Conservation (phyloP, 2,113 vertebrate genomes). For the Mesoclemmys tuberculata region DNA sequence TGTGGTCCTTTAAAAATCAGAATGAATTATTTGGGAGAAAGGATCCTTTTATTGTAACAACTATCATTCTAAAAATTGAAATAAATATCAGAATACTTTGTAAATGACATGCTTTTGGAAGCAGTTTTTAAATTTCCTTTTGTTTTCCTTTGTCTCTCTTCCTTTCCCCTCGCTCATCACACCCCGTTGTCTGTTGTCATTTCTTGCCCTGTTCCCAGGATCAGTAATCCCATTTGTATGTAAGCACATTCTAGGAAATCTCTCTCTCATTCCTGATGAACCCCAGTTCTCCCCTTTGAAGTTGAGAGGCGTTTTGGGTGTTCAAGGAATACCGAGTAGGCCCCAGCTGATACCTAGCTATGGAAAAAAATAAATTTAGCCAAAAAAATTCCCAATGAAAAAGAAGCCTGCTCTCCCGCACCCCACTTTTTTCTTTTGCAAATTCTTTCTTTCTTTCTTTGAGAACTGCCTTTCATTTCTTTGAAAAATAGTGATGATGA, state of each 20-base stretch:
- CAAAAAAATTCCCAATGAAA: background rate
- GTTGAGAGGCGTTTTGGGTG: background rate
- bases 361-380: background rate
- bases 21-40: background rate
- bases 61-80: background rate
- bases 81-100: background rate
- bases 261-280: background rate
- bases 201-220: background rate
- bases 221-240: background rate
- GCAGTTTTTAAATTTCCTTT: background rate
- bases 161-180: background rate
- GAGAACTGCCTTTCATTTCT: constrained; percentile 52
- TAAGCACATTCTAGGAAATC: background rate
- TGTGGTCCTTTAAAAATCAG: background rate
- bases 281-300: background rate
- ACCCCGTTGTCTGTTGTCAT: rapidly evolving
- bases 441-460: background rate
- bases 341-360: background rate
- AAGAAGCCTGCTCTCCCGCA: background rate
- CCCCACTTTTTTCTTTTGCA: background rate
- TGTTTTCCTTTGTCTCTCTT: background rate
- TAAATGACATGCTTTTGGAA: background rate
- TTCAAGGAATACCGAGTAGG: background rate
- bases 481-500: background rate
- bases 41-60: background rate